Conservation (phyloP, 2,888 invertebrate genomes). For the Dynastes tityus region DNA sequence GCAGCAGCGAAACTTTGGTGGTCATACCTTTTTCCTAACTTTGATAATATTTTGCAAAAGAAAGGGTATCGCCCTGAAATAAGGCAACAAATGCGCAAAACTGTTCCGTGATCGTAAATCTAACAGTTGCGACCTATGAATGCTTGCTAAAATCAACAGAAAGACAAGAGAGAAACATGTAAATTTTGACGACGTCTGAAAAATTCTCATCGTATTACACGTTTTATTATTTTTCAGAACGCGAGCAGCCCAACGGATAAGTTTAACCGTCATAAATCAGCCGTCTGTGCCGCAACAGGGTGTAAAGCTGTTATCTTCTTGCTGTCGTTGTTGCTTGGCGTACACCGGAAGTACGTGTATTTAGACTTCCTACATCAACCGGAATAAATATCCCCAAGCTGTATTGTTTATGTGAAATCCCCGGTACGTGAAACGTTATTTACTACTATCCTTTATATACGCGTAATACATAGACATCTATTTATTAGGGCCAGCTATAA, state of each 20-base stretch:
- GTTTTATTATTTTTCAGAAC: slow-evolving; percentile 3
- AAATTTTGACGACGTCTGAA: slow-evolving; percentile 10
- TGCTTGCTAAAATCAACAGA: not conserved
- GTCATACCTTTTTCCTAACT: too few relatives aligned
- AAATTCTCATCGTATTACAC: not conserved
- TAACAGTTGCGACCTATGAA: too few relatives aligned
- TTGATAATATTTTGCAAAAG: too few relatives aligned
- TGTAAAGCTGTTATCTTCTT: slow-evolving; percentile 20
- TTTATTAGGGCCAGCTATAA: not conserved
- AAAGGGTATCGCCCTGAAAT: too few relatives aligned
- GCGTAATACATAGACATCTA: too few relatives aligned
- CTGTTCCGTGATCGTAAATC: too few relatives aligned
- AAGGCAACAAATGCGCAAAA: too few relatives aligned
- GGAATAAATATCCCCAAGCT: slow-evolving; percentile 3
- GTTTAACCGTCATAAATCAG: slow-evolving; percentile 20
- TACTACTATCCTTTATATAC: not conserved
- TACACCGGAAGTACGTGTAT: slow-evolving; percentile 17
- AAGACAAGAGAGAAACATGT: not conserved
- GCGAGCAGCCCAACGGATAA: not conserved
- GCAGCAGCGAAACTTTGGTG: too few relatives aligned
- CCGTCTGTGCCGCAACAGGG: slow-evolving; percentile 13
- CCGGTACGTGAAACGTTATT: not conserved
- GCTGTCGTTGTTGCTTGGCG: slow-evolving; percentile 2
- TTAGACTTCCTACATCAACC: slow-evolving; percentile 26
- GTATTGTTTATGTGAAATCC: slow-evolving; percentile 19